Evolutionary conservation across 1,140 invertebrate species (phyloP), one percentile per base, ranked within the genome.

Genomic region (Pomacea maculata): DNA sequence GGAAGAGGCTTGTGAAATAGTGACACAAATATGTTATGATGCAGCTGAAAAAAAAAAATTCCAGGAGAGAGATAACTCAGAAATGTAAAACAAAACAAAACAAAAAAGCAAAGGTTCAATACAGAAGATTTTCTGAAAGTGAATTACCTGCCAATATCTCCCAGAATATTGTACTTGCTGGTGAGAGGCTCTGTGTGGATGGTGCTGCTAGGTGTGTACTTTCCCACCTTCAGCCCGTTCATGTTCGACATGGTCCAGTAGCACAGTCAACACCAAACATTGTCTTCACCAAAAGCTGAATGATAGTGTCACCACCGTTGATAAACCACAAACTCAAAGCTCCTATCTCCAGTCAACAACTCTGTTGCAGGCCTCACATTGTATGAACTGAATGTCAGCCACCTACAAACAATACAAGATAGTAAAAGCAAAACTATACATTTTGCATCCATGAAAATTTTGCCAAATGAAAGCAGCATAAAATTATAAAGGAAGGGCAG

Each of bases 91-190:
- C 54, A 61, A 63, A 70, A 79, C 61, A 12, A 61, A 80, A 17
- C 21, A 19, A 77, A 67, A 70, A 19, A 65, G 45, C 12, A 29
- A 52, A 34, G 19, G 52, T 17, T 70, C 19, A 34, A 45, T 45
- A 6, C 6, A 45, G 34, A 45, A 45, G 34, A 45, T 45, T 45
- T 45, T 45, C 34, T 45, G 34, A 45, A 45, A 54, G 29, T 57
- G 52, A 63, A 84, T 74, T 80, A 88, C 87, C 87, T 85, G 72
- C 87, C 87, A 68, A 88, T 88, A 52, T 87, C 85, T 34, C 84
- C 85, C 45, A 86, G 77, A 34, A 88, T 82, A 63, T 83, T 84
- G 75, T 88, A 88, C 14, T 84, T 83, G 77, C 85, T 85, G 64
- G 81, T 86, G 0, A 88, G 78, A 12, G 83, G 80, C 9, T 85